Percentiles rank a stretch among this genome's conserved stretches.
Evolutionary conservation across 2,113 vertebrate species (phyloP).

Genomic region (Malurus elegans): DNA sequence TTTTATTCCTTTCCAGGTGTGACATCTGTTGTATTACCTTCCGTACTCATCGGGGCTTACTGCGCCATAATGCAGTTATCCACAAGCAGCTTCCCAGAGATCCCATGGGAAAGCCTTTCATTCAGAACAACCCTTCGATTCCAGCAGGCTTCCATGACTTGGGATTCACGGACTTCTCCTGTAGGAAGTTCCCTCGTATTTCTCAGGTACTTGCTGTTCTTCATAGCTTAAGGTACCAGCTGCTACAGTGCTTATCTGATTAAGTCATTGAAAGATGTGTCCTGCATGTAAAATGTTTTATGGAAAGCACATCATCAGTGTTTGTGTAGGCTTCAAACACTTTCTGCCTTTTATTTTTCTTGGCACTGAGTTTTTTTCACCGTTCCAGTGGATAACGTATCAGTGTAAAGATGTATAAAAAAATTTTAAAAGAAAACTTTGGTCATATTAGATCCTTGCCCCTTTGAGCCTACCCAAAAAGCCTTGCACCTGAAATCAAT

Average conservation of each 20-base stretch:
- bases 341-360: background rate
- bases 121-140: slow-evolving; percentile 97
- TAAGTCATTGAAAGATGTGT: background rate
- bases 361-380: background rate
- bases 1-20: slow-evolving; percentile 77
- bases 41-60: slow-evolving; percentile 88
- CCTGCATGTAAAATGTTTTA: background rate
- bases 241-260: background rate
- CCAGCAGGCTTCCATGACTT: slow-evolving; percentile 95
- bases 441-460: background rate
- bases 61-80: slow-evolving; percentile 90
- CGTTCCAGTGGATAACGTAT: background rate
- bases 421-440: background rate
- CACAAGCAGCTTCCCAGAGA: slow-evolving; percentile 95
- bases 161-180: slow-evolving; percentile 97
- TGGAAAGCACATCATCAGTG: background rate
- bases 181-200: slow-evolving; percentile 92
- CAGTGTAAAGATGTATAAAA: background rate
- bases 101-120: slow-evolving; percentile 88
- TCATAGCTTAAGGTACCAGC: background rate
- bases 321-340: background rate
- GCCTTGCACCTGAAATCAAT: background rate
- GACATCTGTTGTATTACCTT: slow-evolving; percentile 93
- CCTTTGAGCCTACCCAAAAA: background rate
- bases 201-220: slow-evolving; percentile 82